Evolutionary conservation across 2,113 vertebrate species (phyloP), one percentile per base, ranked within the genome.

Genomic region (Indicator maculatus): DNA sequence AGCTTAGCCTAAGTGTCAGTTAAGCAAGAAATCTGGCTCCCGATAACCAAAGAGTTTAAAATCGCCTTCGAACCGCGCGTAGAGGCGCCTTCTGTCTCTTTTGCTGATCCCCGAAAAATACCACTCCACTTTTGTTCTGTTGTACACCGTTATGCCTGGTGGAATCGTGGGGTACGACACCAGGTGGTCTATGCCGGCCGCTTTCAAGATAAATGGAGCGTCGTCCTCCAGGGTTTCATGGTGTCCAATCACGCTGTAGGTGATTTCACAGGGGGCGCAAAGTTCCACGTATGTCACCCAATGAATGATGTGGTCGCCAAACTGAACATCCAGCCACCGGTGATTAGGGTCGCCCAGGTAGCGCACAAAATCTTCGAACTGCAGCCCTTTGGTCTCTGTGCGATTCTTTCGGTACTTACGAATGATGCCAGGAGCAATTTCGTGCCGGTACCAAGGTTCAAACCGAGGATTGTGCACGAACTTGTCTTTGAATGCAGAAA

Each of bases 401-500:
- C 98, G 99, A 78, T 98, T 98, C 96, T 95, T 98, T 74, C 99
- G 97, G 71, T 99, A 99, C 66, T 99, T 99, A 11, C 98, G 98
- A 81, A 99, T 99, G 93, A 99, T 99, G 96, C 98, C 98, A 0
- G 99, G 99, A 28, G 99, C 99, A 10, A 99, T 99, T 95, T 99
- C 98, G 16, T 99, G 99, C 93, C 99, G 98, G 96, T 99, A 99
- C 99, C 99, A 99, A 5, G 99, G 99, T 88, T 99, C 99, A 13
- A 99, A 99, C 19, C 99, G 98, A 8, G 99, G 99, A 77, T 99
- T 99, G 93, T 99, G 98, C 87, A 99, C 97, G 92, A 99, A 99
- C 95, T 99, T 99, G 97, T 99, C 99, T 95, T 99, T 99, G 97
- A 99, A 99, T 0, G 99, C 99, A 58, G 99, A 99, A 90, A 99